phyloP scores from a whole-genome alignment of 2,888 invertebrate genomes.

The Cryptus viduatorius region DNA sequence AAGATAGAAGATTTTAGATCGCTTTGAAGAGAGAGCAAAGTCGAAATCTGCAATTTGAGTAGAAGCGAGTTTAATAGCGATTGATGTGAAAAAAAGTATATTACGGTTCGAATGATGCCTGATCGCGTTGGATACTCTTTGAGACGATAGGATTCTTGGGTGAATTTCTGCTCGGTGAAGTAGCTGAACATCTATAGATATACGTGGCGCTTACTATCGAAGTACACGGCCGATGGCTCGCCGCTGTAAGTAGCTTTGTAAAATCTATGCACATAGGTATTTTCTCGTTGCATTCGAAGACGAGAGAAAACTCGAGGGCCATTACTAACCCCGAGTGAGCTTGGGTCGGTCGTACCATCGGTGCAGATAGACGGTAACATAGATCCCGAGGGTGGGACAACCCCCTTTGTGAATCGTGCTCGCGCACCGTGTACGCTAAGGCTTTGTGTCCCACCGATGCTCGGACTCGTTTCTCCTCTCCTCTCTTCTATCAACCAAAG shows the following conservation, averaged over 20 bases:
- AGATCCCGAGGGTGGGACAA: conserved; percentile 10
- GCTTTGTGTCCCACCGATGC: conserved; percentile 45
- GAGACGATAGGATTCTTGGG: background rate
- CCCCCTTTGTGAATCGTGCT: conserved; percentile 26
- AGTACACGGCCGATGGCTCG: background rate
- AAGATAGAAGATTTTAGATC: background rate
- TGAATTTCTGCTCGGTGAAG: conserved; percentile 32
- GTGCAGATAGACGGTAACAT: background rate
- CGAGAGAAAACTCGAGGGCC: conserved; percentile 26
- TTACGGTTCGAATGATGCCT: background rate
- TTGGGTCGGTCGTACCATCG: background rate
- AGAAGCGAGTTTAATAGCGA: background rate
- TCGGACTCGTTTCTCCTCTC: conserved; percentile 19
- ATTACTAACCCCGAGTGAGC: conserved; percentile 27
- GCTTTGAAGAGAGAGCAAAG: background rate
- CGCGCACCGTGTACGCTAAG: conserved; percentile 12
- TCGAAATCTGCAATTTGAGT: background rate
- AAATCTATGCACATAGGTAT: conserved; percentile 25
- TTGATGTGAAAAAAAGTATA: background rate
- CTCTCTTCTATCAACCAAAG: conserved; percentile 9
- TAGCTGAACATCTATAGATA: background rate
- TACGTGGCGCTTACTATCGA: background rate
- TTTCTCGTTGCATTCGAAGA: background rate
- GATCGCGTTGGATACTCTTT: background rate
- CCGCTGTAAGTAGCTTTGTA: conserved; percentile 37